Evolutionary conservation across 1,140 invertebrate genomes (phyloP).

Genomic region (Lordiphosa mommai): DNA sequence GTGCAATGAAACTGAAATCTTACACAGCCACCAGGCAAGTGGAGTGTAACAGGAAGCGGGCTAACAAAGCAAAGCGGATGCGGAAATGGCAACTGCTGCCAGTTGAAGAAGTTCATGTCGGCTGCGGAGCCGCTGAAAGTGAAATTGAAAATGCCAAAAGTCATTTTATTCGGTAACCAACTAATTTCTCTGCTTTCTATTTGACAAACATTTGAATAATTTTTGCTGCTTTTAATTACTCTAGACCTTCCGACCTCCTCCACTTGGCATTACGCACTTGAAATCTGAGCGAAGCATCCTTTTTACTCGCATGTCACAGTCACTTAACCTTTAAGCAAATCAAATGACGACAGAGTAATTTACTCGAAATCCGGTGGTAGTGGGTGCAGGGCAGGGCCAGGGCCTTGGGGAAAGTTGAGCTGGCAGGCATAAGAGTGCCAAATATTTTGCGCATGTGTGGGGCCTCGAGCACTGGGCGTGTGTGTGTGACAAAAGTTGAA

Average conservation of each 20-base stretch:
- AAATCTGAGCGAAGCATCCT: constrained; percentile 23
- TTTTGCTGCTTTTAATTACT: constrained; percentile 29
- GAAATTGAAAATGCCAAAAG: constrained; percentile 35
- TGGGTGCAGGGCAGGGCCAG: not conserved
- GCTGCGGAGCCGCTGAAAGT: constrained; percentile 23
- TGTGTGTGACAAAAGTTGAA: constrained; percentile 29
- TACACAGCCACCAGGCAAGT: constrained; percentile 32
- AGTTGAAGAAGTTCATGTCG: constrained; percentile 40
- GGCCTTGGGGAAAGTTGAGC: constrained; percentile 5
- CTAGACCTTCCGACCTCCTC: not conserved
- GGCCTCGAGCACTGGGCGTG: constrained; percentile 8
- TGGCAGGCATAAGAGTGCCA: constrained; percentile 31
- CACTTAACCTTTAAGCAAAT: constrained; percentile 70
- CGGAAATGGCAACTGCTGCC: constrained; percentile 57
- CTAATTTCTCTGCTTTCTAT: constrained; percentile 19
- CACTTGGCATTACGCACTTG: constrained; percentile 20
- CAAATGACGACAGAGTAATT: constrained; percentile 49
- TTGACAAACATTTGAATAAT: constrained; percentile 39
- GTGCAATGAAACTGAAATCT: constrained; percentile 67
- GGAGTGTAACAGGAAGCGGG: constrained; percentile 39
- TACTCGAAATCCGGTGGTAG: constrained; percentile 13
- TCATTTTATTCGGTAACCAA: constrained; percentile 18
- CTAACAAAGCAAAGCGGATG: constrained; percentile 68
- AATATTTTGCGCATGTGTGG: constrained; percentile 58
- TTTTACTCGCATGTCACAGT: constrained; percentile 45